A percentile compares a stretch with the other conserved stretches of the same genome.
Evolutionary conservation across 2,797 vertebrate species (phyloP).

Genomic region (Esox masquinongy): DNA sequence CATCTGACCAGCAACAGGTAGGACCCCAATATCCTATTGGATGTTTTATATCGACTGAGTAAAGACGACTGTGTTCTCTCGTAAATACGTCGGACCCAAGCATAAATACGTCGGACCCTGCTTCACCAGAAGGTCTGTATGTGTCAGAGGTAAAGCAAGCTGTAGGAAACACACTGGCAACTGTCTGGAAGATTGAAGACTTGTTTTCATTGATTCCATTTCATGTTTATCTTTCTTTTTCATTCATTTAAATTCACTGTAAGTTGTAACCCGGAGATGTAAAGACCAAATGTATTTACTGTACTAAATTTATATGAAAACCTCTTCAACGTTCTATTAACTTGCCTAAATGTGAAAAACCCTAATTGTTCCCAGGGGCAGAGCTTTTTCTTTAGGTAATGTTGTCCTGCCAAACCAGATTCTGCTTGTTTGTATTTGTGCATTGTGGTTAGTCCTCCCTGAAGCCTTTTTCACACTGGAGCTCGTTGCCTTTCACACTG

Average conservation of each 20-base stretch:
- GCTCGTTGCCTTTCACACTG: constrained; percentile 10
- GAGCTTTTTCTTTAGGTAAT: constrained; percentile 27
- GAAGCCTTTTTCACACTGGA: constrained; percentile 8
- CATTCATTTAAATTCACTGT: too few relatives aligned
- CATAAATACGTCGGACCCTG: background rate
- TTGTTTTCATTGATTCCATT: background rate
- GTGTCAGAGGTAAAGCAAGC: background rate
- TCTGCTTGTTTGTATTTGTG: constrained; percentile 47
- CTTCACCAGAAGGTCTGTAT: background rate
- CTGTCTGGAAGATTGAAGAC: background rate
- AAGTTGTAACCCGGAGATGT: too few relatives aligned
- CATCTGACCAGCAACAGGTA: constrained; percentile 77
- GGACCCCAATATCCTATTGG: constrained; percentile 12
- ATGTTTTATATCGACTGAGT: background rate
- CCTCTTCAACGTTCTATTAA: background rate
- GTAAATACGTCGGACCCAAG: background rate
- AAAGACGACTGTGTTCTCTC: background rate
- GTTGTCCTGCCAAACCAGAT: constrained; percentile 27
- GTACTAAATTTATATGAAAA: too few relatives aligned
- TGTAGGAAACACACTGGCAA: background rate
- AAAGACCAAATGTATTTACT: too few relatives aligned
- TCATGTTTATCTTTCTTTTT: too few relatives aligned
- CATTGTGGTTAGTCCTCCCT: constrained; percentile 23
- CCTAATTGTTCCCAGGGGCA: background rate
- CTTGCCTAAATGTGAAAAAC: background rate